phyloP scores from a whole-genome alignment of 2,113 vertebrate species.

The Apistogramma diplotaenia region DNA sequence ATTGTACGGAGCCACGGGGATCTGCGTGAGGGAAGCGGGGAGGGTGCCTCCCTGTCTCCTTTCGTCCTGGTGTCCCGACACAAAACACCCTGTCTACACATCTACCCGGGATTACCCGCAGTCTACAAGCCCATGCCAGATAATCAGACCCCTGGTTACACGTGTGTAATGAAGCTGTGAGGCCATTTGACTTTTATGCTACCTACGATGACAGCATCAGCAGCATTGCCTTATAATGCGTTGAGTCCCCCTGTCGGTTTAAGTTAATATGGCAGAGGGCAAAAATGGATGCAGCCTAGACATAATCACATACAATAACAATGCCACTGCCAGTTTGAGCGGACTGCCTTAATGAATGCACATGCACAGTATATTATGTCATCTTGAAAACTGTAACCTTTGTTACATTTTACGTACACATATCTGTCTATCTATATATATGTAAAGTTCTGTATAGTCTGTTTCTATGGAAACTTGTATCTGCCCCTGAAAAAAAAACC shows the following conservation, averaged over 20 bases:
- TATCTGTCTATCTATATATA: too few species aligned
- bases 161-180: background rate
- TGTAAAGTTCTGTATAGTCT: background rate
- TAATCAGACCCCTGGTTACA: slow-evolving; percentile 34
- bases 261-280: background rate
- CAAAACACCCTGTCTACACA: slow-evolving; percentile 4
- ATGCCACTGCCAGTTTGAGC: background rate
- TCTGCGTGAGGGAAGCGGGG: background rate
- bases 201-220: slow-evolving; percentile 28
- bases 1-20: background rate
- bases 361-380: background rate
- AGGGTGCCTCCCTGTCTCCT: slow-evolving; percentile 4
- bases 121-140: slow-evolving; percentile 16
- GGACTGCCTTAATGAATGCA: background rate
- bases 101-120: slow-evolving; percentile 45
- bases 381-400: background rate
- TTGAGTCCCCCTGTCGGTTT: slow-evolving; percentile 46
- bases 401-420: background rate
- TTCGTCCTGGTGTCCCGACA: background rate
- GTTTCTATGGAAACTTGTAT: background rate
- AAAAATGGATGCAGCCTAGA: background rate
- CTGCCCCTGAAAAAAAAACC: background rate
- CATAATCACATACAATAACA: slow-evolving; percentile 7
- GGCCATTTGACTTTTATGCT: slow-evolving; percentile 7
- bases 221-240: slow-evolving; percentile 11